Base-by-base conservation (phyloP, 2,113 vertebrate genomes). In the Gulo gulo region DNA sequence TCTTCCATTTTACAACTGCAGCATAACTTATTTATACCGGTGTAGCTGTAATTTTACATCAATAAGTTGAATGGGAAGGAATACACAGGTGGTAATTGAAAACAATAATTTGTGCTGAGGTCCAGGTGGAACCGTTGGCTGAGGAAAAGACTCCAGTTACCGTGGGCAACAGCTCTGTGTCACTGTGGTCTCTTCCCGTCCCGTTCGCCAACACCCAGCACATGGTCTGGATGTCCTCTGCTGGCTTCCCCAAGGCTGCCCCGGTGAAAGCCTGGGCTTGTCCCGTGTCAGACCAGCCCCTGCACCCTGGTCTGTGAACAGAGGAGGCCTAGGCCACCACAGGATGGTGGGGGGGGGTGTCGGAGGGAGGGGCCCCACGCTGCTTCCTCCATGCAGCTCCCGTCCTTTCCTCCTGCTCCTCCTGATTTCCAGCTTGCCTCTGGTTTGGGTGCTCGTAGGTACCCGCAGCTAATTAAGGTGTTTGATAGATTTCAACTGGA, bases 1-100 rank as follows among this genome's bases (percentile, higher is more conserved):
- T 99, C 99, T 99, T 98, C 99, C 98, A 98, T 99, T 99, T 99
- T 99, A 99, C 99, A 99, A 99, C 98, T 52, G n/a, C 98, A 97
- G 98, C 98, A 99, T 99, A 99, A 99, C 99, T 99, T 99, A 99
- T 99, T 99, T 99, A 99, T 99, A 99, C 98, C 98, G 97, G 98
- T 98, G 98, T 98, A 98, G 98, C 98, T 98, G 99, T 99, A 99
- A 99, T 99, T 99, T 99, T 98, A 99, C 98, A 99, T 99, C 99
- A 99, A 99, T 99, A 99, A 98, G 98, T 99, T 99, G 99, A 98
- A 99, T 98, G 98, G 99, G 98, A 99, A 99, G 98, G 98, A 99
- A 98, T 98, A 98, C 98, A 99, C 99, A 99, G 99, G 99, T 99
- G 99, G 99, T 99, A 99, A 99, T 98, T 98, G 99, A 99, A 99